Evolutionary conservation across 2,797 vertebrate genomes (phyloP).

Genomic region (Fundulus diaphanus): DNA sequence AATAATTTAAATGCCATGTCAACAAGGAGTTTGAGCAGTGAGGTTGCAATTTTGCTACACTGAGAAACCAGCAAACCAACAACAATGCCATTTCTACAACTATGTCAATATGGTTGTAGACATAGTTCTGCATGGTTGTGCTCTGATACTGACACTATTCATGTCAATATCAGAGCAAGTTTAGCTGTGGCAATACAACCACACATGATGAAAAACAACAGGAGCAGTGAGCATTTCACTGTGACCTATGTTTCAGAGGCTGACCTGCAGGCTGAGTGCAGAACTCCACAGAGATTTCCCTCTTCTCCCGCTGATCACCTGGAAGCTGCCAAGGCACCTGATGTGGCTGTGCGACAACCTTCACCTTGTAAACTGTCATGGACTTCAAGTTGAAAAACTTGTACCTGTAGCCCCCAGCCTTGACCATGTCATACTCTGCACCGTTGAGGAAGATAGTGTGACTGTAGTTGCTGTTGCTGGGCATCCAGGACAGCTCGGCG

Average conservation of each 20-base stretch:
- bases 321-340: conserved; percentile 99
- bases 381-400: conserved; percentile 93
- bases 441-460: conserved; percentile 95
- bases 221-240: not conserved
- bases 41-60: not conserved
- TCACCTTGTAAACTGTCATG: conserved; percentile 92
- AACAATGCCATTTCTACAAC: not conserved
- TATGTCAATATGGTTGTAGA: too few relatives aligned
- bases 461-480: conserved; percentile 98
- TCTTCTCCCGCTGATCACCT: conserved; percentile 93
- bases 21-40: not conserved
- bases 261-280: conserved; percentile 94
- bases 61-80: not conserved
- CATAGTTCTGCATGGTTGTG: too few relatives aligned
- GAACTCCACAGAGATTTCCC: conserved; percentile 94
- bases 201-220: not conserved
- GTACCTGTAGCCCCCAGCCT: conserved; percentile 92
- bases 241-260: conserved; percentile 26
- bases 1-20: not conserved
- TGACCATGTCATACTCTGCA: conserved; percentile 91
- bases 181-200: not conserved
- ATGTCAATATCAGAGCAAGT: conserved; percentile 4
- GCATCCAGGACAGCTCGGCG: conserved; percentile 94
- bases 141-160: too few relatives aligned
- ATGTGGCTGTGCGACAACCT: conserved; percentile 93